Conservation (phyloP, 2,888 invertebrate species). For the Ormyrus labotus region DNA sequence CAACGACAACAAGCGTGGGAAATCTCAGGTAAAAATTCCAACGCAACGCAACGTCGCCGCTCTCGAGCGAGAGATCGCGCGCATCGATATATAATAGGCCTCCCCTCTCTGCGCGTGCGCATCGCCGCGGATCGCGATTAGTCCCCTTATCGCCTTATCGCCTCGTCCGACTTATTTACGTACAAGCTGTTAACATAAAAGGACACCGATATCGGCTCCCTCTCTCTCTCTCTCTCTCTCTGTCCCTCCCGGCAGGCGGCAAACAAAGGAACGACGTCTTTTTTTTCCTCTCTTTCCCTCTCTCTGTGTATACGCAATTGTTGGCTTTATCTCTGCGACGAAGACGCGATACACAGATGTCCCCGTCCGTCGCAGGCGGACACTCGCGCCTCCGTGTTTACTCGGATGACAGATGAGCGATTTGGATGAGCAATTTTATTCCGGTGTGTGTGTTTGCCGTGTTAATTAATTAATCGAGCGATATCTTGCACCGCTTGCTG, state of each 20-base stretch:
- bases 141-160: constrained; percentile 59
- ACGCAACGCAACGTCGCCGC: constrained; percentile 10
- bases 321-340: no score
- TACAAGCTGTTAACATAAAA: constrained; percentile 64
- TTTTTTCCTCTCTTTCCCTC: no score
- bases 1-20: background rate
- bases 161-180: constrained; percentile 60
- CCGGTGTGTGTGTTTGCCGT: no score
- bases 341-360: no score
- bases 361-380: no score
- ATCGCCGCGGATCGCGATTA: constrained; percentile 60
- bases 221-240: background rate
- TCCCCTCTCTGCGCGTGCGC: background rate
- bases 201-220: constrained; percentile 58
- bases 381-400: no score
- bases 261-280: constrained; percentile 57
- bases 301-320: no score
- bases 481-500: no score
- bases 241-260: constrained; percentile 15
- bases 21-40: background rate
- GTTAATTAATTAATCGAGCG: no score
- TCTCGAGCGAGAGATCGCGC: constrained; percentile 19
- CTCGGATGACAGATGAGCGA: no score
- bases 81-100: constrained; percentile 17
- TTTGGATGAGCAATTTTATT: no score